These are phyloP conservation scores for Psittacara wagleri DNA, from an alignment of 2,113 vertebrate species.

Conservation along the genomic window DNA sequence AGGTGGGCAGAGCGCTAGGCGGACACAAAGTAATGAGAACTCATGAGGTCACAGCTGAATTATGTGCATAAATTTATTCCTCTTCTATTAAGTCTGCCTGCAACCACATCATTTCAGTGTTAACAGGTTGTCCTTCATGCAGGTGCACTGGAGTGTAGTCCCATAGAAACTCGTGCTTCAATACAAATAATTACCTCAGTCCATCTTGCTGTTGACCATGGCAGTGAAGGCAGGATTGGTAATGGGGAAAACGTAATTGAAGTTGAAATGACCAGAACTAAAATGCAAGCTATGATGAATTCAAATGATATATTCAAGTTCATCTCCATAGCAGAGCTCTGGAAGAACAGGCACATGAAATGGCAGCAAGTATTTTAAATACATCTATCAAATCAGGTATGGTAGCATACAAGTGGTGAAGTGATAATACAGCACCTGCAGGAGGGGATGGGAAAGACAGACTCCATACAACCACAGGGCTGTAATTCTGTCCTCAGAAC, in stretches of 20 bases:
- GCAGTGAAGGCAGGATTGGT: background rate
- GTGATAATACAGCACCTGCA: background rate
- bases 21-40: background rate
- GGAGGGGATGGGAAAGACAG: background rate
- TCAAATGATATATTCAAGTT: background rate
- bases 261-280: constrained; percentile 46
- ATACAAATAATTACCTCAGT: constrained; percentile 49
- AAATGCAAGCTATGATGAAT: constrained; percentile 21
- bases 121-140: constrained; percentile 48
- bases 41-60: constrained; percentile 43
- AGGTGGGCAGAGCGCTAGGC: background rate
- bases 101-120: constrained; percentile 17
- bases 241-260: constrained; percentile 26
- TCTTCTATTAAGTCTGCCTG: constrained; percentile 6
- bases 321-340: constrained; percentile 2
- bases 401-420: background rate
- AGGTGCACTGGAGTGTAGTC: constrained; percentile 3
- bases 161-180: background rate
- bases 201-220: constrained; percentile 13
- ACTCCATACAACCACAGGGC: background rate
- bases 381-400: background rate
- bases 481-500: background rate
- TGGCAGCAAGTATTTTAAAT: background rate
- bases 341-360: constrained; percentile 9
- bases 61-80: background rate